Percentiles rank a stretch among this genome's conserved stretches.
Evolutionary conservation across 30 jellyfish, hydroid and myxozoan genomes (phyloP).

Genomic region (Pseudorhiza aurosa): DNA sequence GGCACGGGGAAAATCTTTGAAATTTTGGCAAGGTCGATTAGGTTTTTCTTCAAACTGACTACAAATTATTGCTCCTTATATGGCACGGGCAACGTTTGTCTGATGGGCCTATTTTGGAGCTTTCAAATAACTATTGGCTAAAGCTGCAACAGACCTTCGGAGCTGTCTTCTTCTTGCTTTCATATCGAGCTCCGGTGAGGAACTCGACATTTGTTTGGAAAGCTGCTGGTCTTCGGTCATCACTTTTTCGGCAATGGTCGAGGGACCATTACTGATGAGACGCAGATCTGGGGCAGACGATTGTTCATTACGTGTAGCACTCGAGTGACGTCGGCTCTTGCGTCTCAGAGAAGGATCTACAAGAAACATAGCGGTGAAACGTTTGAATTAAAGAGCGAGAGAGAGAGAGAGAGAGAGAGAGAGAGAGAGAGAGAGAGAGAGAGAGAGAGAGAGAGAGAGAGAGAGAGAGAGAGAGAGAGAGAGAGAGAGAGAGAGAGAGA

Average conservation of each 20-base stretch:
- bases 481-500: no score
- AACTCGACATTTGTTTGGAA: slow-evolving; percentile 72
- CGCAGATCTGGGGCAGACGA: slow-evolving; percentile 78
- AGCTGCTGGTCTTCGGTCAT: slow-evolving; percentile 53
- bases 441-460: no score
- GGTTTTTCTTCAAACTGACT: no score
- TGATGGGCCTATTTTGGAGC: no score
- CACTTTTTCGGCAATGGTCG: slow-evolving; percentile 47
- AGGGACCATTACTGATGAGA: slow-evolving; percentile 71
- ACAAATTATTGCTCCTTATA: no score
- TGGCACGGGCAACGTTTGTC: no score
- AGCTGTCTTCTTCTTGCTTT: slow-evolving; percentile 79
- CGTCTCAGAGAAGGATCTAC: slow-evolving; percentile 69
- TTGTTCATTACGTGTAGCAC: slow-evolving; percentile 60
- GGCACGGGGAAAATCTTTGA: no score
- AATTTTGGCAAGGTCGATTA: no score
- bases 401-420: no score
- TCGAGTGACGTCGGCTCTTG: slow-evolving; percentile 90
- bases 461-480: no score
- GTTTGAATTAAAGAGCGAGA: neutral
- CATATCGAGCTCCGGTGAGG: slow-evolving; percentile 82
- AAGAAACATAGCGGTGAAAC: neutral
- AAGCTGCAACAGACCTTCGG: slow-evolving; percentile 79
- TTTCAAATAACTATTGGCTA: no score
- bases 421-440: no score